Conservation (phyloP, 2,888 invertebrate genomes). For the Trilocha varians region DNA sequence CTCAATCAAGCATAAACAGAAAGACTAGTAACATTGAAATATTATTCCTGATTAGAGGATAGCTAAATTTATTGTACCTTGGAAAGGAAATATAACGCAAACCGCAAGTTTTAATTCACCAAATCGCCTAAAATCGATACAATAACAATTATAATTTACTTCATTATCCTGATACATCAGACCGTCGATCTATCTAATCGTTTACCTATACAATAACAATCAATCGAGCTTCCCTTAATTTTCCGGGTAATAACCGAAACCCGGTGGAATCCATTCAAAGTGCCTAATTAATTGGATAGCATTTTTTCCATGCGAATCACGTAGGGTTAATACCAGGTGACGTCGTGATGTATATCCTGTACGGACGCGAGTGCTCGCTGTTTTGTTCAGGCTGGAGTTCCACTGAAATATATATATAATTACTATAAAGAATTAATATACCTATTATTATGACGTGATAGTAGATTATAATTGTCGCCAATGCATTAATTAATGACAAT, state of each 20-base stretch:
- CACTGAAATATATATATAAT: background rate
- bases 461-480: no score
- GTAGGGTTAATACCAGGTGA: slow-evolving; percentile 43
- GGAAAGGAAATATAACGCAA: no score
- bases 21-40: no score
- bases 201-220: slow-evolving; percentile 41
- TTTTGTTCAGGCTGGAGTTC: background rate
- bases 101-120: no score
- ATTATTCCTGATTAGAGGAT: no score
- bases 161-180: background rate
- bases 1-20: no score
- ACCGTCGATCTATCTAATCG: slow-evolving; percentile 28
- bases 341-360: slow-evolving; percentile 42
- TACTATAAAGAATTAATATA: background rate
- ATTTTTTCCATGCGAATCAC: slow-evolving; percentile 49
- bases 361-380: slow-evolving; percentile 22
- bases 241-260: slow-evolving; percentile 48
- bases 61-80: no score
- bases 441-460: no score
- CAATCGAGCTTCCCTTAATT: slow-evolving; percentile 46
- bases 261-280: slow-evolving; percentile 50
- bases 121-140: no score
- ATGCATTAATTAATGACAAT: no score
- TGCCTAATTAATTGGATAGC: slow-evolving; percentile 56
- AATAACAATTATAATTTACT: background rate